Evolutionary conservation across 2,888 invertebrate species (phyloP).

Genomic region (Idaea aversata): DNA sequence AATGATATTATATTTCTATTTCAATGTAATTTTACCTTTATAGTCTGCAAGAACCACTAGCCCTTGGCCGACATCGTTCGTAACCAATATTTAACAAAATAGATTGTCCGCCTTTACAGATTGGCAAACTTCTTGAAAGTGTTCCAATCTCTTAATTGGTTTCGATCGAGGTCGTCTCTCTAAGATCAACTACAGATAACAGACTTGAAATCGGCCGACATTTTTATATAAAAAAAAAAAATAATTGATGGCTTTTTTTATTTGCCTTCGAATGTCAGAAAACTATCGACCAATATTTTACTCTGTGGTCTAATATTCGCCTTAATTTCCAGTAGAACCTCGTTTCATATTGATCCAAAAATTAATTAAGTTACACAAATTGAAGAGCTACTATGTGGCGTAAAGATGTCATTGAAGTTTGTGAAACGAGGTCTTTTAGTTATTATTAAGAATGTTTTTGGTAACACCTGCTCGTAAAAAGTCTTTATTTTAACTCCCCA

Average conservation of each 20-base stretch:
- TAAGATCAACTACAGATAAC: not conserved
- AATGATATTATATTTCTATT: not conserved
- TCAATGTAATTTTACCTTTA: not conserved
- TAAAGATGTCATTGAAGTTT: not conserved
- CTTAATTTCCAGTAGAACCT: not conserved
- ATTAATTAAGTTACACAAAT: not conserved
- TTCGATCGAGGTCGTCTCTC: not conserved
- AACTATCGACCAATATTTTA: not conserved
- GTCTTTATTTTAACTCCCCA: no score
- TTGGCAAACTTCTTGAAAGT: not conserved
- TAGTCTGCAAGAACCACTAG: conserved; percentile 1
- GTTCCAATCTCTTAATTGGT: not conserved
- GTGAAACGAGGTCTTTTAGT: not conserved
- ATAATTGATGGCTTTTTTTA: not conserved
- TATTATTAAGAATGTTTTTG: not conserved
- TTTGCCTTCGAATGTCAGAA: not conserved
- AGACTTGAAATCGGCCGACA: not conserved
- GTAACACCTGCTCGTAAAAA: not conserved
- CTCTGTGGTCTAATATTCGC: not conserved
- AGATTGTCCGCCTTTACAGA: conserved; percentile 8
- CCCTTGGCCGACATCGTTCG: conserved; percentile 7
- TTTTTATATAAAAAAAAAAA: not conserved
- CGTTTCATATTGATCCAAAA: not conserved
- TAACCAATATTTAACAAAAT: conserved; percentile 9
- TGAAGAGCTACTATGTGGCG: not conserved